Conservation (phyloP, 2,888 invertebrate species). For the Metalampra italica region DNA sequence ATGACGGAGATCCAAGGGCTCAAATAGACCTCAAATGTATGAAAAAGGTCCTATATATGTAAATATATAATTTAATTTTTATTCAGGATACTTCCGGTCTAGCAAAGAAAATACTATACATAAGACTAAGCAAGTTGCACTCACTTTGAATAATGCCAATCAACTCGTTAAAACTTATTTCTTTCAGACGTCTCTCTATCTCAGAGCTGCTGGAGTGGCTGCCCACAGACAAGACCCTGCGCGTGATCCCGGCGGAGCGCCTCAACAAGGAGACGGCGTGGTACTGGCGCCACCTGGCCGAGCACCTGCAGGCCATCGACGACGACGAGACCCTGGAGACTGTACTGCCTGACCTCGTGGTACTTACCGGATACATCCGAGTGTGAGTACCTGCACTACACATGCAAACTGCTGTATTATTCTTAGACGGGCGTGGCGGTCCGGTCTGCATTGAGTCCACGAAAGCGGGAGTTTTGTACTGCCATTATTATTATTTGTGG, state of each 20-base stretch:
- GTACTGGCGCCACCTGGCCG: constrained; percentile 74
- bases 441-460: too few relatives aligned
- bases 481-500: too few relatives aligned
- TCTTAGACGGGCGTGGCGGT: too few relatives aligned
- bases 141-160: not conserved
- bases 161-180: not conserved
- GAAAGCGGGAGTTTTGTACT: too few relatives aligned
- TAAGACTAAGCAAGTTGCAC: too few relatives aligned
- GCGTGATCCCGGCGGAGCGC: constrained; percentile 65
- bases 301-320: constrained; percentile 63
- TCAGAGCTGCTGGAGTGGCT: constrained; percentile 73
- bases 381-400: constrained; percentile 68
- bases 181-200: constrained; percentile 58
- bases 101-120: too few relatives aligned
- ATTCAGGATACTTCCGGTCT: too few relatives aligned
- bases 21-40: too few relatives aligned
- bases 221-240: constrained; percentile 57
- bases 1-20: too few relatives aligned
- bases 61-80: too few relatives aligned
- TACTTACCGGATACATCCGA: constrained; percentile 85
- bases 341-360: constrained; percentile 84
- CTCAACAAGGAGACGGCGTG: constrained; percentile 70
- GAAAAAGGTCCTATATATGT: too few relatives aligned
- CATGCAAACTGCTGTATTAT: too few relatives aligned
- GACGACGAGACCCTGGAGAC: constrained; percentile 78